Conservation (phyloP, 2,888 invertebrate species). For the Orthonychiurus folsomi region DNA sequence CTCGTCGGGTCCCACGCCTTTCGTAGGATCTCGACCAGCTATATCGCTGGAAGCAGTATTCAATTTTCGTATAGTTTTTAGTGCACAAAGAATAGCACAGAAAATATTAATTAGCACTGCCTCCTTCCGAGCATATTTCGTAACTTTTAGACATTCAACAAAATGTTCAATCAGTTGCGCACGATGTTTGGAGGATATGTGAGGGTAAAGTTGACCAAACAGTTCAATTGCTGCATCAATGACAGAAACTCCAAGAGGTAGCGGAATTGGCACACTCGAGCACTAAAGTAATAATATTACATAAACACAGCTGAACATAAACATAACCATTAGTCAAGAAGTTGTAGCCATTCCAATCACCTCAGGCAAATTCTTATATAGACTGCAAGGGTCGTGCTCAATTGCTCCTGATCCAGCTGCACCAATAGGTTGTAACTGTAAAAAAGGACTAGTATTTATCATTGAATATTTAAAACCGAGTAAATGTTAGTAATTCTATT, state of each 20-base stretch:
- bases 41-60: slow-evolving; percentile 50
- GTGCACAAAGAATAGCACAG: slow-evolving; percentile 79
- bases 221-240: slow-evolving; percentile 87
- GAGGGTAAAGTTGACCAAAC: slow-evolving; percentile 88
- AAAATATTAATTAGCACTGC: slow-evolving; percentile 95
- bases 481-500: no score
- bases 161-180: slow-evolving; percentile 97
- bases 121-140: slow-evolving; percentile 85
- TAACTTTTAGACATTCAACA: slow-evolving; percentile 63
- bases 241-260: slow-evolving; percentile 90
- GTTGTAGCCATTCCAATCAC: slow-evolving; percentile 44
- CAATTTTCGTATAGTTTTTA: slow-evolving; percentile 78
- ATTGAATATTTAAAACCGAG: no score
- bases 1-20: slow-evolving; percentile 52
- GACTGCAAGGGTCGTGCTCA: slow-evolving; percentile 89
- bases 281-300: slow-evolving; percentile 45
- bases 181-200: slow-evolving; percentile 90
- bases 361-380: slow-evolving; percentile 62
- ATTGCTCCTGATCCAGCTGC: slow-evolving; percentile 92
- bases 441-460: no score
- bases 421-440: slow-evolving; percentile 83
- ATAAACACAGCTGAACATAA: no score
- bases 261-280: slow-evolving; percentile 61
- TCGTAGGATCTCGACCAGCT: slow-evolving; percentile 81
- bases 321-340: not conserved